Conservation (phyloP, 2,113 vertebrate species). For the Anas platyrhynchos region DNA sequence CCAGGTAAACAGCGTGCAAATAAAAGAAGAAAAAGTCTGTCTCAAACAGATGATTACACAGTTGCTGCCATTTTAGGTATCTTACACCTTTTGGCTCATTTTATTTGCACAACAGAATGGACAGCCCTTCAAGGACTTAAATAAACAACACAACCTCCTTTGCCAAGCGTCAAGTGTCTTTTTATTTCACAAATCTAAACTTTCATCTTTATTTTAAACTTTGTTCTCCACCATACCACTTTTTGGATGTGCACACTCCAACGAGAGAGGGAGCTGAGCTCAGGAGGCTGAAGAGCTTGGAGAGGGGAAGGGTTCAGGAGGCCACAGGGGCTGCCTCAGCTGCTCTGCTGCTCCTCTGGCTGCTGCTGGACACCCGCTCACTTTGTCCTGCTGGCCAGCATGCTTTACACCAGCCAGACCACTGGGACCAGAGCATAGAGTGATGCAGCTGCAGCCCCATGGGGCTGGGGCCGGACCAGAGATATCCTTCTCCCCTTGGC, state of each 20-base stretch:
- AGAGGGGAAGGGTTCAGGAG: not conserved
- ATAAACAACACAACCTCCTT: not conserved
- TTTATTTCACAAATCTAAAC: not conserved
- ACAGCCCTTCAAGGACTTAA: not conserved
- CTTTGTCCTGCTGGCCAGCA: not conserved
- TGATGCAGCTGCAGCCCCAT: not conserved
- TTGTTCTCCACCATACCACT: not conserved
- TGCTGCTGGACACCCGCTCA: rapidly evolving
- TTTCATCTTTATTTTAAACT: not conserved
- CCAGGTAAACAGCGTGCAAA: not conserved
- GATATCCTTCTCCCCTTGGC: not conserved
- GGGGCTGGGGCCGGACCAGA: too few relatives aligned
- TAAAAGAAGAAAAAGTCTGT: not conserved
- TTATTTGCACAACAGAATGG: not conserved
- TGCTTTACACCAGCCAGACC: not conserved
- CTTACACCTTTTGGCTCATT: not conserved
- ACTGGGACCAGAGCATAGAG: not conserved
- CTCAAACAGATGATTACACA: not conserved
- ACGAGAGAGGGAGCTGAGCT: not conserved
- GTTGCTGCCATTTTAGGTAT: not conserved
- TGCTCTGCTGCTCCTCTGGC: not conserved
- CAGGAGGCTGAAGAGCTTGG: not conserved
- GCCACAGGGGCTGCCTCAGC: not conserved
- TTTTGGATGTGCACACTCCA: not conserved
- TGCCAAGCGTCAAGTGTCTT: not conserved